Evolutionary conservation across 2,797 vertebrate genomes (phyloP).

Genomic region (Oreochromis mossambicus): DNA sequence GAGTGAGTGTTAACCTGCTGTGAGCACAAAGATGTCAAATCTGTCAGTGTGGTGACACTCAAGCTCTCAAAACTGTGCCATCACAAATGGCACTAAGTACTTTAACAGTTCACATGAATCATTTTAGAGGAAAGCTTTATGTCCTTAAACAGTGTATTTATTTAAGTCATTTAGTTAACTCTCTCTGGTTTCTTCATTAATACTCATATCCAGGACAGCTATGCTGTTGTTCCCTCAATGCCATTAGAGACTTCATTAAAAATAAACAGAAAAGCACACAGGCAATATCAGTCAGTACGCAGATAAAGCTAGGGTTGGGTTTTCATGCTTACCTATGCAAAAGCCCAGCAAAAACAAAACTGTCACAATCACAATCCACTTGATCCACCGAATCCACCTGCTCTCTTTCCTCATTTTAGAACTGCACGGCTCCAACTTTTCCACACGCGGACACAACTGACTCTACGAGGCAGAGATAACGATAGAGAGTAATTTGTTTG

Average conservation of each 20-base stretch:
- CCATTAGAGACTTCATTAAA: background rate
- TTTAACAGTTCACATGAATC: background rate
- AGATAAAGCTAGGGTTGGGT: background rate
- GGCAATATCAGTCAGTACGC: background rate
- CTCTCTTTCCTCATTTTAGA: slow-evolving; percentile 57
- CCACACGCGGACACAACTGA: background rate
- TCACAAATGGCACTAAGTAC: background rate
- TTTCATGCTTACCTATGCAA: slow-evolving; percentile 66
- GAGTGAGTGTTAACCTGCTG: slow-evolving; percentile 22
- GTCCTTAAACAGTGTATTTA: background rate
- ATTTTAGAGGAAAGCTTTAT: background rate
- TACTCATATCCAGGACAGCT: background rate
- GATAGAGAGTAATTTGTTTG: slow-evolving; percentile 45
- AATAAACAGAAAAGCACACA: background rate
- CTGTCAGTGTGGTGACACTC: slow-evolving; percentile 23
- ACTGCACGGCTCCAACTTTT: background rate
- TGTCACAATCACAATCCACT: slow-evolving; percentile 34
- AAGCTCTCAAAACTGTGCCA: background rate
- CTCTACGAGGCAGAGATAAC: slow-evolving; percentile 11
- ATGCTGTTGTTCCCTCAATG: background rate
- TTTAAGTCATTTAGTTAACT: background rate
- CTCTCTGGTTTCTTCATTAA: background rate
- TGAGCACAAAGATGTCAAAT: slow-evolving; percentile 20
- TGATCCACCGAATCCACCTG: slow-evolving; percentile 44
- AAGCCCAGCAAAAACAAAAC: slow-evolving; percentile 73